A percentile compares a stretch with the other conserved stretches of the same genome.
These are phyloP conservation scores for Nomada flava DNA, from an alignment of 2,888 invertebrate genomes.

Conservation along the genomic window DNA sequence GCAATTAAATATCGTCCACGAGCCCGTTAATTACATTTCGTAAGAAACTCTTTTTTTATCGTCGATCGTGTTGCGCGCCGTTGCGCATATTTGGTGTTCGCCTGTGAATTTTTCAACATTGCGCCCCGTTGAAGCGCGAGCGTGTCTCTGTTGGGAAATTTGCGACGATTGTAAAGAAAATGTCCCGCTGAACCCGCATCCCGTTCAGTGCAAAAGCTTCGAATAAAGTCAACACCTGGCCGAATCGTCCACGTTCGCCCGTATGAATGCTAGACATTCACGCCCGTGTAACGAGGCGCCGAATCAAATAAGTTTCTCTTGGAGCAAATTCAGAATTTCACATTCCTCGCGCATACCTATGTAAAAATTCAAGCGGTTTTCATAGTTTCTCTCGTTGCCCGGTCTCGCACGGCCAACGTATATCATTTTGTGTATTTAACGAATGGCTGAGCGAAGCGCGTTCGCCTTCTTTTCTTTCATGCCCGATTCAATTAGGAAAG, in stretches of 20 bases:
- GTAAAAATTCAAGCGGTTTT: constrained; percentile 48
- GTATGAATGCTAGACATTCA: constrained; percentile 17
- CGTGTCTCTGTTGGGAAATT: constrained; percentile 9
- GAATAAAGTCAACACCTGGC: constrained; percentile 36
- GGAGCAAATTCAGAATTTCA: constrained; percentile 68
- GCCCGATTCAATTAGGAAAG: not conserved
- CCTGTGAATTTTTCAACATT: not conserved
- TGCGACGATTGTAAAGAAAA: constrained; percentile 16
- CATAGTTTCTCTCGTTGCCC: constrained; percentile 38
- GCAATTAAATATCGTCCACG: not conserved
- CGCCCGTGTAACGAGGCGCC: constrained; percentile 27
- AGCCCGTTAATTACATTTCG: constrained; percentile 6
- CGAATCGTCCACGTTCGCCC: constrained; percentile 1
- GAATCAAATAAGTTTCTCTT: constrained; percentile 61
- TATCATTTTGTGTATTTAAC: not conserved
- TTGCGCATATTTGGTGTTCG: not conserved
- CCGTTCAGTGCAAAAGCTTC: too few species aligned
- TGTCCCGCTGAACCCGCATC: constrained; percentile 47
- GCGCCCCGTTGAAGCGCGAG: not conserved
- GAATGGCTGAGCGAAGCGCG: not conserved
- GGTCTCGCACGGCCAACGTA: not conserved
- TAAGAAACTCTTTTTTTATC: not conserved
- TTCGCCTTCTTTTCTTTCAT: too few species aligned
- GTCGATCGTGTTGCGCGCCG: not conserved
- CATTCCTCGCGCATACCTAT: constrained; percentile 65